phyloP scores from a whole-genome alignment of 1,140 invertebrate genomes.

The Arctopsyche grandis region DNA sequence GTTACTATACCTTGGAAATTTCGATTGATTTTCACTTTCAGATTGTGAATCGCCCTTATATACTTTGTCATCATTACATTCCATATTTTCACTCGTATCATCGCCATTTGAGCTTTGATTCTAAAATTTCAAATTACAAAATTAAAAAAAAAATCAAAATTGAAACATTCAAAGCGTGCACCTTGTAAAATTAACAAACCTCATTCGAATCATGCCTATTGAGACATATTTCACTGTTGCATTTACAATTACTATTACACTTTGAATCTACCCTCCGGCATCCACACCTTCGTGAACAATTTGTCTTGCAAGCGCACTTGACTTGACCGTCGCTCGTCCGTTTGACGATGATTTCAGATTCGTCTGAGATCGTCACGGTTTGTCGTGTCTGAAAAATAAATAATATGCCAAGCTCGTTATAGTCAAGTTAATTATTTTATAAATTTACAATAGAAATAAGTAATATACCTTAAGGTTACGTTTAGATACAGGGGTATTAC shows the following conservation, averaged over 20 bases:
- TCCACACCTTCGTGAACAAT: slow-evolving; percentile 68
- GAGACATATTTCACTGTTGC: slow-evolving; percentile 64
- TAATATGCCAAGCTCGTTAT: slow-evolving; percentile 27
- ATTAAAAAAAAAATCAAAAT: not conserved
- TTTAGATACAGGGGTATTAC: slow-evolving; percentile 65
- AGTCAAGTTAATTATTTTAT: not conserved
- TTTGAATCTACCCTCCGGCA: slow-evolving; percentile 65
- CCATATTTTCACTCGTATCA: not conserved
- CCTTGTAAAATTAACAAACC: not conserved
- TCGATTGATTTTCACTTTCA: not conserved
- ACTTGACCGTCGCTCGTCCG: slow-evolving; percentile 65
- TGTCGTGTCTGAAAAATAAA: slow-evolving; percentile 50
- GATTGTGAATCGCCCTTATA: not conserved
- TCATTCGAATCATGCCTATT: slow-evolving; percentile 61
- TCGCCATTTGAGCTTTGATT: not conserved
- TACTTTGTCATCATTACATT: not conserved
- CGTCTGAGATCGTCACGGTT: slow-evolving; percentile 38
- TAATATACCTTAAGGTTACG: not conserved
- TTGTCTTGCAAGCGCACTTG: slow-evolving; percentile 71
- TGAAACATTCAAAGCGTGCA: not conserved
- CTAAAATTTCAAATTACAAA: not conserved
- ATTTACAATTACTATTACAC: slow-evolving; percentile 68
- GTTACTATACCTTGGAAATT: not conserved
- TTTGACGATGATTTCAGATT: slow-evolving; percentile 58
- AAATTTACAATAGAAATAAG: not conserved